phyloP scores from a whole-genome alignment of 2,888 invertebrate species.

The Mantis religiosa region DNA sequence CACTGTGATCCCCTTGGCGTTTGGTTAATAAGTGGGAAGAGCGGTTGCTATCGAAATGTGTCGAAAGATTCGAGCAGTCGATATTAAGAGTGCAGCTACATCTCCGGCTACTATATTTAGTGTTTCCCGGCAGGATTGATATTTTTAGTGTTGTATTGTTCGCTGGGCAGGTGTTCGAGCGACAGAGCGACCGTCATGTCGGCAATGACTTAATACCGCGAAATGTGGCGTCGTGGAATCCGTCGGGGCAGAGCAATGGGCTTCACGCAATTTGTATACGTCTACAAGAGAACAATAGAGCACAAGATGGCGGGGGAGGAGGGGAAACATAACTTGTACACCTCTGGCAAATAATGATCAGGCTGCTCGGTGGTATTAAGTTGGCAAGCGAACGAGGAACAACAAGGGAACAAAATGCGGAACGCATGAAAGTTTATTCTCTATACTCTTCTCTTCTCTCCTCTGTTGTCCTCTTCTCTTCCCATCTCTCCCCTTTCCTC shows the following conservation, averaged over 20 bases:
- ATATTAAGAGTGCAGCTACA: slow-evolving; percentile 8
- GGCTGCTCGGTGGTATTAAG: too few relatives aligned
- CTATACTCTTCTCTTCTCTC: too few relatives aligned
- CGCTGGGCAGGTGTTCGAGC: not conserved
- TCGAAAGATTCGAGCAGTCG: not conserved
- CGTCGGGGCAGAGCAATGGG: not conserved
- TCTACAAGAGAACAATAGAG: slow-evolving; percentile 1
- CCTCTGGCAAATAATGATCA: not conserved
- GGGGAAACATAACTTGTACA: not conserved
- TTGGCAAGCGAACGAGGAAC: too few relatives aligned
- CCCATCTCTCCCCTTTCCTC: too few relatives aligned
- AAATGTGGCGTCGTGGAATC: slow-evolving; percentile 23
- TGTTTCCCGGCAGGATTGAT: not conserved
- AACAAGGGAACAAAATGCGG: too few relatives aligned
- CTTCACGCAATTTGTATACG: not conserved
- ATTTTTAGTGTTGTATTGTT: not conserved
- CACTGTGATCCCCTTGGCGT: not conserved
- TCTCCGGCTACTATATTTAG: not conserved
- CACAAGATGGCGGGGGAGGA: not conserved
- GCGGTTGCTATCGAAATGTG: not conserved
- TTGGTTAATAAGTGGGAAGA: not conserved
- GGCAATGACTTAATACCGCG: slow-evolving; percentile 22
- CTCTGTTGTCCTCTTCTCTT: too few relatives aligned
- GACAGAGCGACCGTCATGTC: not conserved
- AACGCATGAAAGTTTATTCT: too few relatives aligned